Conservation (phyloP, 1,140 invertebrate genomes). For the Drosophila setifemur region DNA sequence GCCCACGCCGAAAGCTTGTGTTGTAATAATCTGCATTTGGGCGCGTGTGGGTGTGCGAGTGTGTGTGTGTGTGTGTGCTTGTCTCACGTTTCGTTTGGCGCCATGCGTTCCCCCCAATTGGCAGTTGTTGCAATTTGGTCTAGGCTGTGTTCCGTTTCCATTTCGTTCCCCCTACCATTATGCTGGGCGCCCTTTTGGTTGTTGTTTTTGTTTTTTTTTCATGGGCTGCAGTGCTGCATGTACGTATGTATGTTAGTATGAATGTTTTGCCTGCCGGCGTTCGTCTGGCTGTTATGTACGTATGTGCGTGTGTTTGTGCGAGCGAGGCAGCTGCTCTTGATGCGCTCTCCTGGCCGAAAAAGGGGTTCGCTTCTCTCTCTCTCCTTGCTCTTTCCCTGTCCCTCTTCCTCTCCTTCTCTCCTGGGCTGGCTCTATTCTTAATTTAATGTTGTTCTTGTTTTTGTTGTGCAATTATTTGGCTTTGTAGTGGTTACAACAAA, state of each 20-base stretch:
- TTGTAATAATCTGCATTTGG: conserved; percentile 29
- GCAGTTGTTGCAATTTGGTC: conserved; percentile 51
- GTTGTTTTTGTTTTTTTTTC: conserved; percentile 41
- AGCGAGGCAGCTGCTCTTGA: conserved; percentile 23
- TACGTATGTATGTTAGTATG: conserved; percentile 2
- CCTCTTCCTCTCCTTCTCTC: neutral
- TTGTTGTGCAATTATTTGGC: conserved; percentile 34
- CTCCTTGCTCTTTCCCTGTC: neutral
- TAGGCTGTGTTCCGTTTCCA: conserved; percentile 53
- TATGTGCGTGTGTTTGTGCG: neutral
- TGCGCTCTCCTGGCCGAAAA: conserved; percentile 24
- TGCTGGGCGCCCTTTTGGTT: conserved; percentile 31
- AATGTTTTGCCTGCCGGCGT: conserved; percentile 19
- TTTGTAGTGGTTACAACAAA: conserved; percentile 47
- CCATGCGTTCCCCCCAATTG: conserved; percentile 53
- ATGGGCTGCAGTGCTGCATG: conserved; percentile 31
- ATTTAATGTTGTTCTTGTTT: conserved; percentile 9
- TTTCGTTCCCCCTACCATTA: conserved; percentile 40
- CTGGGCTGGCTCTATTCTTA: conserved; percentile 24
- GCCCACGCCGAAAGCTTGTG: conserved; percentile 20
- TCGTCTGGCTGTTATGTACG: neutral
- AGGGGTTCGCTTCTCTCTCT: conserved; percentile 15
- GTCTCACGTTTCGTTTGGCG: conserved; percentile 52
- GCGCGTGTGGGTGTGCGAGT: neutral
- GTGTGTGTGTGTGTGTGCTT: conserved; percentile 6